Percentiles rank a stretch among this genome's conserved stretches.
Evolutionary conservation across 2,888 invertebrate genomes (phyloP).

Genomic region (Synanthedon formicaeformis): DNA sequence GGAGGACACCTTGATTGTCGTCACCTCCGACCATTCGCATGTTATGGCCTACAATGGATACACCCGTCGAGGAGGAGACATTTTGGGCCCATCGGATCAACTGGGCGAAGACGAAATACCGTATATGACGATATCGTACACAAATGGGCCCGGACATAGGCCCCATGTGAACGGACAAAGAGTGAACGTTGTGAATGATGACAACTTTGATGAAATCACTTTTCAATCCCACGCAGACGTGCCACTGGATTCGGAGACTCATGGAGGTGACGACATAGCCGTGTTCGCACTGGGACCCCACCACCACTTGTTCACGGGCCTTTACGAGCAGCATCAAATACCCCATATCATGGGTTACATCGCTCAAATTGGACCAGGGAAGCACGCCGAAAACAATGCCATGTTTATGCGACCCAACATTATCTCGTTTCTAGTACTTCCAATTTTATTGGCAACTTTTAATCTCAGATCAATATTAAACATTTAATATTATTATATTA

Average conservation of each 20-base stretch:
- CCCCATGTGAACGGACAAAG: conserved; percentile 37
- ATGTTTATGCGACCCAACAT: conserved; percentile 1
- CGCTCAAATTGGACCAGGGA: conserved; percentile 74
- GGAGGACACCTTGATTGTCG: conserved; percentile 81
- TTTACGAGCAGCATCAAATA: conserved; percentile 81
- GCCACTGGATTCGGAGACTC: conserved; percentile 74
- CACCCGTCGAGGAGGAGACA: conserved; percentile 60
- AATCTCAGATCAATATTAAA: too few relatives aligned
- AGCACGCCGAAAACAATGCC: conserved; percentile 30
- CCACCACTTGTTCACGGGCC: conserved; percentile 80
- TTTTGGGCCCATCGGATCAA: conserved; percentile 45
- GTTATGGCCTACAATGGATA: conserved; percentile 79
- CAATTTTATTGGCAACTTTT: not conserved
- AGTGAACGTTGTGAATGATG: conserved; percentile 47
- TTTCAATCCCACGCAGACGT: conserved; percentile 41
- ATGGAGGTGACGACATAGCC: conserved; percentile 84
- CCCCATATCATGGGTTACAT: conserved; percentile 81
- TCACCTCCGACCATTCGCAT: conserved; percentile 83
- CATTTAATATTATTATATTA: too few relatives aligned
- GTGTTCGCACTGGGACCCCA: conserved; percentile 80
- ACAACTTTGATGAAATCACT: conserved; percentile 19
- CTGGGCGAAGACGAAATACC: conserved; percentile 60
- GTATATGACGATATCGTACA: conserved; percentile 73
- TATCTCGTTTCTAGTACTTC: not conserved
- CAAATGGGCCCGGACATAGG: conserved; percentile 72